Evolutionary conservation across 2,797 vertebrate species (phyloP), one percentile per base, ranked within the genome.

Genomic region (Graptemys geographica): DNA sequence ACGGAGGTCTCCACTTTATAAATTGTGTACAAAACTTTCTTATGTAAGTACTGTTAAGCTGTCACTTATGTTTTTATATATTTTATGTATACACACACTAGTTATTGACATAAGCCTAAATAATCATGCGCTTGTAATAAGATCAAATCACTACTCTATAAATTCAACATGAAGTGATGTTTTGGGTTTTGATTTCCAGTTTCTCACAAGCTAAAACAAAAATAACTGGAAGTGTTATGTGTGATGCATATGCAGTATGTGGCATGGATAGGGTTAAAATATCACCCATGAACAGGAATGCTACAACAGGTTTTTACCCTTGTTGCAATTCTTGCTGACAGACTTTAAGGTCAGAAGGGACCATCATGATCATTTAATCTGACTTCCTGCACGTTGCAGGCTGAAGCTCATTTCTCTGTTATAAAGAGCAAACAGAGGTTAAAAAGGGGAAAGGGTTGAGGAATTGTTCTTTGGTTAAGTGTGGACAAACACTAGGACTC

Each of bases 221-320:
- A 76, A 44, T 76, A 44, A 44, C 15, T 41, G 82, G 44, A 84
- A 80, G 51, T 21, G 81, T 33, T 2, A 7, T 25, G 44, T 52
- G 74, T 83, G 16, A 84, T 85, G 80, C 65, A 81, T 55, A 3
- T 23, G 59, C n/a, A 86, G 65, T 5, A 92, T 84, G 88, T 6
- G 87, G 94, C 90, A 84, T 85, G 44, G 69, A 74, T 2, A 8
- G 74, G 31, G 83, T 95, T 95, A 94, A 96, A 90, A 83, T 86
- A 79, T 69, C 69, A 86, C 84, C 52, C 53, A 59, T 49, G 76
- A 33, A 78, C 76, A 95, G 91, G 87, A 96, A 95, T 91, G 93
- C 79, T 95, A 3, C 51, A 72, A 62, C 49, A 86, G 85, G 57
- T 93, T 83, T 83, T 93, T 84, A 62, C 88, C 74, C 47, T 31